phyloP scores from a whole-genome alignment of 2,113 vertebrate genomes.

The Microcebus murinus region DNA sequence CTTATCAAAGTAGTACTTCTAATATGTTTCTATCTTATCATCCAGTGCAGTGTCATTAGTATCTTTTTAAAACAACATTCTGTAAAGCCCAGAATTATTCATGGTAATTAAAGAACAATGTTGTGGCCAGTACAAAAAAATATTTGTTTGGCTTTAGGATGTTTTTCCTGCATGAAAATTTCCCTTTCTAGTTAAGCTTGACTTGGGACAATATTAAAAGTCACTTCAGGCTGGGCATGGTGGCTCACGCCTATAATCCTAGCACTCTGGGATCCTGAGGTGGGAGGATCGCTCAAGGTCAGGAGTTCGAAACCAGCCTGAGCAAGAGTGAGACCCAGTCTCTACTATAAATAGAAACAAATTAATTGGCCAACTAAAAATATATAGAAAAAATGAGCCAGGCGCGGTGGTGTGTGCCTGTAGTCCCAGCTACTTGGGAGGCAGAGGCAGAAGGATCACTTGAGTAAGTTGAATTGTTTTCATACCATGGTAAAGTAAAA shows the following conservation, averaged over 20 bases:
- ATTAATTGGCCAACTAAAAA: too few relatives aligned
- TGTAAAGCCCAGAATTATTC: neutral
- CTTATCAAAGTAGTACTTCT: slow-evolving; percentile 9
- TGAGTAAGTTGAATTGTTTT: neutral
- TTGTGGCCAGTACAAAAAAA: neutral
- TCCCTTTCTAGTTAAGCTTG: slow-evolving; percentile 18
- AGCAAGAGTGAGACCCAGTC: too few relatives aligned
- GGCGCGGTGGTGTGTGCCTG: too few relatives aligned
- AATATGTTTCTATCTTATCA: neutral
- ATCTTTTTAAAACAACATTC: neutral
- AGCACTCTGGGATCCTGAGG: too few relatives aligned
- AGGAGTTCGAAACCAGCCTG: too few relatives aligned
- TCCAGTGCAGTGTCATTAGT: neutral
- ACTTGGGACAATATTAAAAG: neutral
- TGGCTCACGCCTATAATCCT: too few relatives aligned
- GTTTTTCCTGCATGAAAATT: neutral
- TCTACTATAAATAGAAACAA: too few relatives aligned
- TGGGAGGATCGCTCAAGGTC: too few relatives aligned
- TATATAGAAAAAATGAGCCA: too few relatives aligned
- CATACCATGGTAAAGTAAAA: neutral
- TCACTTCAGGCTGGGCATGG: neutral
- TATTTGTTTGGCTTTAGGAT: neutral
- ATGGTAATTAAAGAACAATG: neutral
- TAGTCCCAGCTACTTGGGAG: too few relatives aligned
- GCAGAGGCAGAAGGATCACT: too few relatives aligned